These are phyloP conservation scores for Orgyia antiqua DNA, from an alignment of 2,888 invertebrate species.

Conservation along the genomic window DNA sequence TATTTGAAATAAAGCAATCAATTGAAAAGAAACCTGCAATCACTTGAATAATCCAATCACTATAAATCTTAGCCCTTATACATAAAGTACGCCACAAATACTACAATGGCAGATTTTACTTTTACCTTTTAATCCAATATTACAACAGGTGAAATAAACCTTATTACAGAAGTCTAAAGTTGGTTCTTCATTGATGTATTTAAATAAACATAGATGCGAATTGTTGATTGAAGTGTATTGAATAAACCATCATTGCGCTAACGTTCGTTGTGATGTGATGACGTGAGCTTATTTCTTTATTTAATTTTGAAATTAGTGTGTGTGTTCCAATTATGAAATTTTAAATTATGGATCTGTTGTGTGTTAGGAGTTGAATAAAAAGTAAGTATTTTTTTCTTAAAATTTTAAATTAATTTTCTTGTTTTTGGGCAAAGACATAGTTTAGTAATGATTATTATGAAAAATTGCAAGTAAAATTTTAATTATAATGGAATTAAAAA, in stretches of 20 bases:
- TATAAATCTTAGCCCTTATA: constrained; percentile 10
- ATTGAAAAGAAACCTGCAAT: constrained; percentile 1
- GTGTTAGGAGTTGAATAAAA: constrained; percentile 1
- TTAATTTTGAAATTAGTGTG: constrained; percentile 12
- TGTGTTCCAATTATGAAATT: constrained; percentile 9
- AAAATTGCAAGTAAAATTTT: too few species aligned
- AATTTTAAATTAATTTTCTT: neutral
- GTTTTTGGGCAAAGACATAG: too few species aligned
- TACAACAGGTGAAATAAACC: neutral
- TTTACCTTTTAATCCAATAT: constrained; percentile 19
- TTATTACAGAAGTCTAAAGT: neutral
- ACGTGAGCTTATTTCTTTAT: constrained; percentile 14
- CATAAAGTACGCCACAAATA: constrained; percentile 6
- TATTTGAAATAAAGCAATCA: too few species aligned
- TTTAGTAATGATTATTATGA: too few species aligned
- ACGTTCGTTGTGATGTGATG: constrained; percentile 24
- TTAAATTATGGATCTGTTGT: constrained; percentile 13
- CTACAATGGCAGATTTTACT: constrained; percentile 22
- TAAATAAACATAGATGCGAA: constrained; percentile 14
- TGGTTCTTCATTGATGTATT: constrained; percentile 3
- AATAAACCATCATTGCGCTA: constrained; percentile 26
- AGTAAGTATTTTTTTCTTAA: constrained; percentile 17
- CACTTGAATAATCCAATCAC: neutral
- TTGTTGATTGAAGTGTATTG: constrained; percentile 15
- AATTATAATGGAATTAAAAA: too few species aligned